A percentile compares a stretch with the other conserved stretches of the same genome.
These are phyloP conservation scores for Probaryconus sp. DNA, from an alignment of 1,140 invertebrate genomes.

Conservation along the genomic window DNA sequence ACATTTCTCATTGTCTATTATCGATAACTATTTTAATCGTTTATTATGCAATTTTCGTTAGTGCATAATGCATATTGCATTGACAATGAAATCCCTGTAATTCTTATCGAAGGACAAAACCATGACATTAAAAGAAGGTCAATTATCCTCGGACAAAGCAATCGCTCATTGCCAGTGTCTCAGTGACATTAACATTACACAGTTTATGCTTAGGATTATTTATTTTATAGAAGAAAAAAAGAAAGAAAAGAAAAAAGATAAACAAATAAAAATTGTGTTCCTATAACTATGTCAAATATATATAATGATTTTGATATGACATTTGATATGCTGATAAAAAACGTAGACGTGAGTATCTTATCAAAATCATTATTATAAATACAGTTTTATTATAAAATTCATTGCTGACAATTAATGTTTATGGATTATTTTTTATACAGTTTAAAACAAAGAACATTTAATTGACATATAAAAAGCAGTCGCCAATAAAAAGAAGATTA, in stretches of 20 bases:
- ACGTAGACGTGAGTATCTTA: too few species aligned
- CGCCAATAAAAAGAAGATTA: conserved; percentile 5
- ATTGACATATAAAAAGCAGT: too few species aligned
- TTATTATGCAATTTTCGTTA: conserved; percentile 49
- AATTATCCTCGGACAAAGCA: conserved; percentile 48
- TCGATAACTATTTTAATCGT: conserved; percentile 26
- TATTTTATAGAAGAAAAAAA: conserved; percentile 33
- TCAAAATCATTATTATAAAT: too few species aligned
- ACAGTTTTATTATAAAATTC: too few species aligned
- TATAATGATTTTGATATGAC: too few species aligned
- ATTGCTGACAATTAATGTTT: too few species aligned
- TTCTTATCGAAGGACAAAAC: conserved; percentile 55
- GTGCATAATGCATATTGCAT: conserved; percentile 30
- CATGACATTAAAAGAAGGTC: conserved; percentile 59
- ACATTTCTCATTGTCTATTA: conserved; percentile 26
- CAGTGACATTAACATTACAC: conserved; percentile 13
- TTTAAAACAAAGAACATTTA: too few species aligned
- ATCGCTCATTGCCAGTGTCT: conserved; percentile 49
- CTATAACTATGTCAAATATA: conserved; percentile 21
- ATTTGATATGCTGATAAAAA: too few species aligned
- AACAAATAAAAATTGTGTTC: conserved; percentile 2
- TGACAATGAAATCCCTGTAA: conserved; percentile 54
- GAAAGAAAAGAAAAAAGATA: too few species aligned
- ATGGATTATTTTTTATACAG: too few species aligned
- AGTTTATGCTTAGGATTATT: conserved; percentile 33